These are phyloP conservation scores for Ochropleura leucogaster DNA, from an alignment of 2,888 invertebrate species.

Conservation along the genomic window DNA sequence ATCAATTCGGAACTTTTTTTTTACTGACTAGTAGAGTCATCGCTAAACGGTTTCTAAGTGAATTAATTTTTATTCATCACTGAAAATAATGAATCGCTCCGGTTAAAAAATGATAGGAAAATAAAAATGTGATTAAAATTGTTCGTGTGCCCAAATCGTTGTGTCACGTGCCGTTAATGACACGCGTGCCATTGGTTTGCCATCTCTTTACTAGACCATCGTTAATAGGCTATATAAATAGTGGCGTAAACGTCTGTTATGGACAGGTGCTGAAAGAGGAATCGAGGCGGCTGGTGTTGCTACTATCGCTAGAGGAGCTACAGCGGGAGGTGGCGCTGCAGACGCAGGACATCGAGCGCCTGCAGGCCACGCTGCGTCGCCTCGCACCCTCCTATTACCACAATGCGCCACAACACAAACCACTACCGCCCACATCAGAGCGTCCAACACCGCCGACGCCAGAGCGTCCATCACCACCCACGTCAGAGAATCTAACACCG, in stretches of 20 bases:
- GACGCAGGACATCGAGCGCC: slow-evolving; percentile 65
- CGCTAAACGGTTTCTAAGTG: too few species aligned
- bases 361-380: slow-evolving; percentile 38
- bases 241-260: background rate
- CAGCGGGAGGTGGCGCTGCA: slow-evolving; percentile 67
- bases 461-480: background rate
- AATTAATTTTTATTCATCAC: too few species aligned
- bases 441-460: background rate
- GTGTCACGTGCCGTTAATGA: too few species aligned
- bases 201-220: background rate
- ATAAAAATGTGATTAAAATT: too few species aligned
- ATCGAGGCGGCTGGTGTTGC: slow-evolving; percentile 69
- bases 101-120: too few species aligned
- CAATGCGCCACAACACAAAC: background rate
- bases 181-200: too few species aligned
- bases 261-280: slow-evolving; percentile 61
- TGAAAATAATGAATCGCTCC: too few species aligned
- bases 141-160: too few species aligned
- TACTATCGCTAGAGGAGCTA: slow-evolving; percentile 69
- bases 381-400: background rate
- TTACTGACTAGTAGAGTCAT: too few species aligned
- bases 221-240: background rate
- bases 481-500: too few species aligned
- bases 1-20: too few species aligned
- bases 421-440: background rate